These are phyloP conservation scores for Mycetomoellerius zeteki DNA, from an alignment of 1,140 invertebrate genomes.

Conservation along the genomic window DNA sequence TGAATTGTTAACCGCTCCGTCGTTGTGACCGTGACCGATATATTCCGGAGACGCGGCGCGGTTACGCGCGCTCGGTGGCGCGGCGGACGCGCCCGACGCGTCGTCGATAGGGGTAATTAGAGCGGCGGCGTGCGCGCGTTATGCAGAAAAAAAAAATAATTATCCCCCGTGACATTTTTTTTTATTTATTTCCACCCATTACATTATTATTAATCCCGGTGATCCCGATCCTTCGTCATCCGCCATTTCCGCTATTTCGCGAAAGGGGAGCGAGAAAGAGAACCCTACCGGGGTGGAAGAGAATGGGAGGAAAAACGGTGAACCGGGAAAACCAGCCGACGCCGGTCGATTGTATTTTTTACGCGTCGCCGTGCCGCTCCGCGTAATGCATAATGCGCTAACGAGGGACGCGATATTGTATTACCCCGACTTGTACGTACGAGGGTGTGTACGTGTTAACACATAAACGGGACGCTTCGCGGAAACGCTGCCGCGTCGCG, in stretches of 20 bases:
- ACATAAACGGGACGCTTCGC: slow-evolving; percentile 20
- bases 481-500: slow-evolving; percentile 32
- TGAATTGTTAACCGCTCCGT: slow-evolving; percentile 58
- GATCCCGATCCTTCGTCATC: background rate
- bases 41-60: slow-evolving; percentile 54
- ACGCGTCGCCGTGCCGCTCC: slow-evolving; percentile 49
- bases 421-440: background rate
- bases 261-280: background rate
- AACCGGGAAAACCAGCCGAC: slow-evolving; percentile 6
- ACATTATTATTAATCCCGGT: background rate
- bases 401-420: background rate
- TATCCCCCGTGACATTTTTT: background rate
- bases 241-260: slow-evolving; percentile 6
- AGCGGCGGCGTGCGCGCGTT: background rate
- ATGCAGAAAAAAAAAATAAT: background rate
- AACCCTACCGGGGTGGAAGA: background rate
- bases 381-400: slow-evolving; percentile 74
- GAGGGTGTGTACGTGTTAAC: background rate
- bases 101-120: slow-evolving; percentile 52
- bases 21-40: slow-evolving; percentile 64
- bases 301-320: slow-evolving; percentile 27
- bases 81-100: slow-evolving; percentile 14
- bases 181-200: background rate
- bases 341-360: slow-evolving; percentile 73
- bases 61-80: slow-evolving; percentile 24